These are phyloP conservation scores for Eretmochelys imbricata DNA, from an alignment of 2,113 vertebrate genomes.

Conservation along the genomic window DNA sequence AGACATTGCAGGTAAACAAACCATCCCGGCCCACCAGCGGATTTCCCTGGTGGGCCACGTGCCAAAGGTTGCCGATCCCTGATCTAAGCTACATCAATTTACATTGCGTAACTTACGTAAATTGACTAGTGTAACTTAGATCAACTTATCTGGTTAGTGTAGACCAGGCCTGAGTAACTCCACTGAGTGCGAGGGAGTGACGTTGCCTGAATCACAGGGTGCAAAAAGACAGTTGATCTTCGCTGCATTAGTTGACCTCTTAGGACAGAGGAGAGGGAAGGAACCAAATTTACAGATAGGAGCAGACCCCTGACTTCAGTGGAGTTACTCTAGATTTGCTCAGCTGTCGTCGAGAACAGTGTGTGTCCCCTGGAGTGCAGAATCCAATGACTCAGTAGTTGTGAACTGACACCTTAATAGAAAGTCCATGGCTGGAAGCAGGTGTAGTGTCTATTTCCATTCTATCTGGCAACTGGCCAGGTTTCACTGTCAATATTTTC, in stretches of 20 bases:
- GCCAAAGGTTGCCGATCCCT: no score
- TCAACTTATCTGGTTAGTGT: no score
- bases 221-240: slow-evolving; percentile 36
- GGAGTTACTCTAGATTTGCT: not conserved
- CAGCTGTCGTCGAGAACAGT: not conserved
- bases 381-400: not conserved
- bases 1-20: no score
- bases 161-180: not conserved
- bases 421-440: not conserved
- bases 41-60: no score
- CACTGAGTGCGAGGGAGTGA: not conserved
- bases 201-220: slow-evolving; percentile 35
- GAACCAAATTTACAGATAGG: slow-evolving; percentile 23
- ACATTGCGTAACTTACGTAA: no score
- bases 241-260: slow-evolving; percentile 47
- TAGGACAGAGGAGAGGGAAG: not conserved
- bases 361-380: not conserved
- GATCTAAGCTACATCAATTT: no score
- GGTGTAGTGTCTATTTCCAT: not conserved
- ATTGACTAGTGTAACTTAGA: no score
- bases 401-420: not conserved
- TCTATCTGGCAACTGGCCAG: slow-evolving; percentile 26
- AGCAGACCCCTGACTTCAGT: slow-evolving; percentile 28
- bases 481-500: not conserved
- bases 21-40: no score